Base-by-base conservation (phyloP, 1,140 invertebrate species). In the Bactericera cockerelli region DNA sequence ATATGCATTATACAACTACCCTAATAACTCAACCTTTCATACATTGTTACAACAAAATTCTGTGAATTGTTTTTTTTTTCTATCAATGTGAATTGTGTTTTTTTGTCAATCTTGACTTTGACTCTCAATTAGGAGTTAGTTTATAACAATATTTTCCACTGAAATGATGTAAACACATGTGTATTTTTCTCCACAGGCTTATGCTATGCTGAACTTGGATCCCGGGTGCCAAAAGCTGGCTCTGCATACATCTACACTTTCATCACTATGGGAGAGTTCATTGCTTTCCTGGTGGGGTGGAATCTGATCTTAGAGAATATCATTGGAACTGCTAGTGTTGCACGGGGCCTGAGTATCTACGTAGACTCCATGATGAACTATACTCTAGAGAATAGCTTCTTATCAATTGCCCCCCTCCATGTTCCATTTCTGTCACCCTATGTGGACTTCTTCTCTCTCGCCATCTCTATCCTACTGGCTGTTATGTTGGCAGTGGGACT, bases 231-330 rank as follows among this genome's bases (percentile, higher is more conserved):
- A 1, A 85, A 81, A 68, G 83, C 89, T 2, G 89, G 89, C 1
- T 89, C 86, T 22, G 87, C 87, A 0, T 92, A 92, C 68, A 78
- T 89, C 49, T 92, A 91, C 68, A 89, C 83, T 67, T 93, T 92
- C 70, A 86, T 90, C 1, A 88, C 83, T 33, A 81, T 92, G 39
- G 89, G 89, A 8, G 89, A 93, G 72, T 80, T 81, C 70, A 81
- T 76, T 39, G 89, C 78, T 63, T 93, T 77, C 74, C 79, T 77
- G 62, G 86, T 80, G 70, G 89, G 90, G 31, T 93, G 89, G 89
- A 92, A 90, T 76, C 74, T 93, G 4, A 86, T 93, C 61, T 69
- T 93, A 64, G 90, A 93, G 73, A 92, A 92, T 74, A 81, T 88
- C 2, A 89, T 93, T 63, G 88, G 87, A 89, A 71, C 87, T 0